A percentile compares a stretch with the other conserved stretches of the same genome.
These are phyloP conservation scores for Sterrhoptilus dennistouni DNA, from an alignment of 2,113 vertebrate genomes.

Conservation along the genomic window DNA sequence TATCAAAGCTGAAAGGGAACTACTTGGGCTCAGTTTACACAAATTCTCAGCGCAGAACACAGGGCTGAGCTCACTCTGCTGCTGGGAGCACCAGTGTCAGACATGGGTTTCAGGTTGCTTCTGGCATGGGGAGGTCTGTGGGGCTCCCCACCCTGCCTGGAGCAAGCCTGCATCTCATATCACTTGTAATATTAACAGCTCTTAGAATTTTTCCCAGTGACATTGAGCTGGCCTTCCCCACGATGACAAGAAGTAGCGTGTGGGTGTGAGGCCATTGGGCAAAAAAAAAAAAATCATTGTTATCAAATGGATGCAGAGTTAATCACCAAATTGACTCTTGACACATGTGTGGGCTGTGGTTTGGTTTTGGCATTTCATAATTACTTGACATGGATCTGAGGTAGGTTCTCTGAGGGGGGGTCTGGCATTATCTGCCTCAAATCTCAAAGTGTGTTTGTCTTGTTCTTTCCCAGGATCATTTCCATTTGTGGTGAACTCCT, in stretches of 20 bases:
- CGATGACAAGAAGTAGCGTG: neutral
- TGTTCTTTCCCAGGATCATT: slow-evolving; percentile 75
- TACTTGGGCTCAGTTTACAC: neutral
- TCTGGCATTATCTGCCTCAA: neutral
- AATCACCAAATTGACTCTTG: neutral
- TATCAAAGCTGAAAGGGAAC: neutral
- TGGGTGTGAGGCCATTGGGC: neutral
- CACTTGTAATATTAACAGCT: neutral
- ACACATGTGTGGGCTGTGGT: neutral
- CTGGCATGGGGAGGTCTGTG: neutral
- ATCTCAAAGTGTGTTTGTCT: neutral
- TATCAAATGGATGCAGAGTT: neutral
- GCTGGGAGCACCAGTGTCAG: neutral
- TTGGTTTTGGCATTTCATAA: neutral
- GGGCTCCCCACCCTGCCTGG: neutral
- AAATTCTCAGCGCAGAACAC: neutral
- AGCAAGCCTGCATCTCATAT: neutral
- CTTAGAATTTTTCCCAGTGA: neutral
- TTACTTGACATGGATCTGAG: neutral
- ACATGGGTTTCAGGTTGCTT: neutral
- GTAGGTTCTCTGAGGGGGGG: neutral
- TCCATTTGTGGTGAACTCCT: slow-evolving; percentile 82
- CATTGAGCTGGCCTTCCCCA: neutral
- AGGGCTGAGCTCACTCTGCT: neutral
- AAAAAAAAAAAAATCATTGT: neutral